Evolutionary conservation across 2,797 vertebrate species (phyloP).

Genomic region (Atherinosoma microstoma): DNA sequence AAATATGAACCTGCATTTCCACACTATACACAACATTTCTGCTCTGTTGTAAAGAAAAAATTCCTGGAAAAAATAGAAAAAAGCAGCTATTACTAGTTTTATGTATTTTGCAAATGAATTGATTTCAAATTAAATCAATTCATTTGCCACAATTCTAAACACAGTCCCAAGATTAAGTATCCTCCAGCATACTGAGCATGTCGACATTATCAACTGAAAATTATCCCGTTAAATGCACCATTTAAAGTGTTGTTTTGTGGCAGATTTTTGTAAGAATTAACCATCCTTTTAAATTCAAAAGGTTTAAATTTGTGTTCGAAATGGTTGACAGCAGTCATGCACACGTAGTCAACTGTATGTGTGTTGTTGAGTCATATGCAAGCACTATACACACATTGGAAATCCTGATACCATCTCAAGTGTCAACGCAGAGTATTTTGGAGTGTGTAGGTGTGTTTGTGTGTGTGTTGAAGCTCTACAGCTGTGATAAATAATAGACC

Average conservation of each 20-base stretch:
- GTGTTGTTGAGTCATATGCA: background rate
- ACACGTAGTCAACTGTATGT: background rate
- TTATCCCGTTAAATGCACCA: background rate
- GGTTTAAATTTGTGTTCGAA: constrained; percentile 5
- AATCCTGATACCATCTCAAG: constrained; percentile 14
- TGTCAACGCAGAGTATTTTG: constrained; percentile 8
- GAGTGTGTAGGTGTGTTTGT: constrained; percentile 14
- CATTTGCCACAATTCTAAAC: background rate
- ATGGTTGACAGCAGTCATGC: background rate
- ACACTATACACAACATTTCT: background rate
- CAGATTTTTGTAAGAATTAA: constrained; percentile 2
- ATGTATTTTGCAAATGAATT: too few species aligned
- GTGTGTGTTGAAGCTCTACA: constrained; percentile 31
- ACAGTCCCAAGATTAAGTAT: background rate
- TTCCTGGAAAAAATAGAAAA: too few species aligned
- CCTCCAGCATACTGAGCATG: background rate
- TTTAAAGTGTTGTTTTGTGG: background rate
- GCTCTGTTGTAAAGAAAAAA: too few species aligned
- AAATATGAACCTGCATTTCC: background rate
- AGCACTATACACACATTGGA: background rate
- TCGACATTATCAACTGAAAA: background rate
- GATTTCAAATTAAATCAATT: too few species aligned
- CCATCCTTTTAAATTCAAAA: constrained; percentile 8
- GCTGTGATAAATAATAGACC: constrained; percentile 66
- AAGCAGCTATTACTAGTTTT: too few species aligned